Evolutionary conservation across 1,140 invertebrate species (phyloP).

Genomic region (Ceratina japonica): DNA sequence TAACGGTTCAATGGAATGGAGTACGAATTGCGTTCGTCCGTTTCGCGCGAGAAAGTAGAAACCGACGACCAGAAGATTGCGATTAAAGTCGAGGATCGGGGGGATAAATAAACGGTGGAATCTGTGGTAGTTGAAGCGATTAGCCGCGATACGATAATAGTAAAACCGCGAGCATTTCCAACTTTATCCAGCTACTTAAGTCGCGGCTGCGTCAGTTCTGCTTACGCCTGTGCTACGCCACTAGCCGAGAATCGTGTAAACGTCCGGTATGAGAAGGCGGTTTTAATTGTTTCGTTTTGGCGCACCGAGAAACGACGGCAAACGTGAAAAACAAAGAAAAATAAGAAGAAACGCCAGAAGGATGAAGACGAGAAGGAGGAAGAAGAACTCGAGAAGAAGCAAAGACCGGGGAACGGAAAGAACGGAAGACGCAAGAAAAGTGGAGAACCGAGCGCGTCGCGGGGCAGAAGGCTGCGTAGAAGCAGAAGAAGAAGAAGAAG

Average conservation of each 20-base stretch:
- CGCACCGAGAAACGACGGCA: conserved; percentile 41
- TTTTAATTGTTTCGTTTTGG: conserved; percentile 63
- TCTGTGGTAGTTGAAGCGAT: conserved; percentile 41
- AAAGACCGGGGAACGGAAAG: conserved; percentile 55
- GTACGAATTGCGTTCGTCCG: background rate
- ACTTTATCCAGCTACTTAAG: conserved; percentile 66
- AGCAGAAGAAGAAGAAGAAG: conserved; percentile 7
- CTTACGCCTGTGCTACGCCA: conserved; percentile 61
- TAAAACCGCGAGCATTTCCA: conserved; percentile 59
- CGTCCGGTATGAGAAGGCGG: conserved; percentile 56
- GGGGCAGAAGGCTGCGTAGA: conserved; percentile 1
- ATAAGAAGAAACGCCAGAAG: background rate
- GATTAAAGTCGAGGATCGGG: conserved; percentile 13
- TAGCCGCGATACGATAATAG: conserved; percentile 36
- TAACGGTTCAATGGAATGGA: background rate
- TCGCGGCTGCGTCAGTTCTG: conserved; percentile 56
- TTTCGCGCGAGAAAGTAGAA: too few relatives aligned
- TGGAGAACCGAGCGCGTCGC: conserved; percentile 48
- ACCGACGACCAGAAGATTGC: background rate
- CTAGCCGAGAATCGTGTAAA: conserved; percentile 67
- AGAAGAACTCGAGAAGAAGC: background rate
- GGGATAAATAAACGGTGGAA: conserved; percentile 51
- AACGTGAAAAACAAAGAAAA: conserved; percentile 22
- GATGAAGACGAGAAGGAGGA: conserved; percentile 5
- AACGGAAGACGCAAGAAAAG: conserved; percentile 68